A percentile compares a stretch with the other conserved stretches of the same genome.
phyloP scores from a whole-genome alignment of 2,888 invertebrate species.

The Drosophila monieri region DNA sequence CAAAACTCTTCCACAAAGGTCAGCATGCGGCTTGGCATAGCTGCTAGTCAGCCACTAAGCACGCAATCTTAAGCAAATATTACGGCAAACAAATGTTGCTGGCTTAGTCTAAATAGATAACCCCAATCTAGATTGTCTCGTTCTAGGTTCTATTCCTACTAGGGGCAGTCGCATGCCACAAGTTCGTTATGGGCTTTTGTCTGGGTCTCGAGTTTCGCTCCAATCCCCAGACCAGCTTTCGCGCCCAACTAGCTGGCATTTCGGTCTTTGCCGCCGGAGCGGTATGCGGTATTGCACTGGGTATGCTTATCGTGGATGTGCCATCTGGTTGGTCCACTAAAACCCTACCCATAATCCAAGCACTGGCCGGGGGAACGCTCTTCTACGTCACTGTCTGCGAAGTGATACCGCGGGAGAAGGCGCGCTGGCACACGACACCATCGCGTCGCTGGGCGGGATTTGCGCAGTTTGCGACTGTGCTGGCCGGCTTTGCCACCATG shows the following conservation, averaged over 20 bases:
- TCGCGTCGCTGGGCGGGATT: constrained; percentile 86
- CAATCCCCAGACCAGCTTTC: constrained; percentile 81
- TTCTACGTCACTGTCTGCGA: constrained; percentile 91
- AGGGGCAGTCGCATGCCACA: constrained; percentile 91
- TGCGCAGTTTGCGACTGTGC: constrained; percentile 87
- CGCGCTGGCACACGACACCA: constrained; percentile 88
- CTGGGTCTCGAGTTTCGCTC: constrained; percentile 90
- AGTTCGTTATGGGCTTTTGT: constrained; percentile 92
- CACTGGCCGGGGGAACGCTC: constrained; percentile 90
- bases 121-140: constrained; percentile 24
- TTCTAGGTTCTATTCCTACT: constrained; percentile 88
- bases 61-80: constrained; percentile 59
- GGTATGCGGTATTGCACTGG: constrained; percentile 87
- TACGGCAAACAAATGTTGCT: constrained; percentile 29
- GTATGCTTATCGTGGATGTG: constrained; percentile 86
- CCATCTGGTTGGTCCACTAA: constrained; percentile 84
- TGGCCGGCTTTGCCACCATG: constrained; percentile 87
- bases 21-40: constrained; percentile 43
- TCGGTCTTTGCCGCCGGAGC: constrained; percentile 89
- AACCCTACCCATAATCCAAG: constrained; percentile 87
- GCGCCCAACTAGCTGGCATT: constrained; percentile 86
- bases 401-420: constrained; percentile 90
- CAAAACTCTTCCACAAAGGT: constrained; percentile 88
- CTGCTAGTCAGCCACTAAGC: constrained; percentile 21
- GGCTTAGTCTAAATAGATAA: constrained; percentile 49